A percentile compares a stretch with the other conserved stretches of the same genome.
Evolutionary conservation across 2,113 vertebrate genomes (phyloP).

Genomic region (Ailurus styani): DNA sequence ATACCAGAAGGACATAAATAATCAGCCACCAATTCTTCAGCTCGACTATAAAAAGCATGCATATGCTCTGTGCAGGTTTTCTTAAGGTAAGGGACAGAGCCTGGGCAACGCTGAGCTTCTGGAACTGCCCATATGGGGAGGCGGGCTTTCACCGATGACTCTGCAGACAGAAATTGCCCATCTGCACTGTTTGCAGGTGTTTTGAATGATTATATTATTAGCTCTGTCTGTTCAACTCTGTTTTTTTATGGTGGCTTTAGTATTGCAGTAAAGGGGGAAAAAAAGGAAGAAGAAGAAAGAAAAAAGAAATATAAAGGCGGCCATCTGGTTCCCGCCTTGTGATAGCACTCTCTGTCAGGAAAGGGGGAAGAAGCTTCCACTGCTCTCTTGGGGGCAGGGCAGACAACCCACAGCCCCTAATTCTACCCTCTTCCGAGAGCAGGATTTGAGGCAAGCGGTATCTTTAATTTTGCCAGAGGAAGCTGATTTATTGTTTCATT

Average conservation of each 20-base stretch:
- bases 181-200: slow-evolving; percentile 98
- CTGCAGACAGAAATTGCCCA: slow-evolving; percentile 94
- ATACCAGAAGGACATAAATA: slow-evolving; percentile 87
- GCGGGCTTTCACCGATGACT: slow-evolving; percentile 90
- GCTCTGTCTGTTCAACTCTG: slow-evolving; percentile 96
- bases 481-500: not conserved
- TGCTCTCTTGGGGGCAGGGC: slow-evolving; percentile 73
- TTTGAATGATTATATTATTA: slow-evolving; percentile 99
- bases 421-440: slow-evolving; percentile 70
- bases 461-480: not conserved
- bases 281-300: slow-evolving; percentile 84
- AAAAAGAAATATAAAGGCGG: slow-evolving; percentile 89
- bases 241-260: slow-evolving; percentile 95
- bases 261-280: slow-evolving; percentile 86
- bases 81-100: slow-evolving; percentile 89
- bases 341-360: slow-evolving; percentile 81
- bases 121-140: slow-evolving; percentile 95
- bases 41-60: slow-evolving; percentile 86
- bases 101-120: slow-evolving; percentile 84
- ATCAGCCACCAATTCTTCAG: slow-evolving; percentile 80
- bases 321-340: slow-evolving; percentile 91
- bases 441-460: slow-evolving; percentile 17
- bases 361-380: slow-evolving; percentile 73
- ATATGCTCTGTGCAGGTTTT: slow-evolving; percentile 89
- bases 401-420: slow-evolving; percentile 44